A percentile compares a stretch with the other conserved stretches of the same genome.
phyloP scores from a whole-genome alignment of 2,113 vertebrate species.

The Mionectes macconnelli region DNA sequence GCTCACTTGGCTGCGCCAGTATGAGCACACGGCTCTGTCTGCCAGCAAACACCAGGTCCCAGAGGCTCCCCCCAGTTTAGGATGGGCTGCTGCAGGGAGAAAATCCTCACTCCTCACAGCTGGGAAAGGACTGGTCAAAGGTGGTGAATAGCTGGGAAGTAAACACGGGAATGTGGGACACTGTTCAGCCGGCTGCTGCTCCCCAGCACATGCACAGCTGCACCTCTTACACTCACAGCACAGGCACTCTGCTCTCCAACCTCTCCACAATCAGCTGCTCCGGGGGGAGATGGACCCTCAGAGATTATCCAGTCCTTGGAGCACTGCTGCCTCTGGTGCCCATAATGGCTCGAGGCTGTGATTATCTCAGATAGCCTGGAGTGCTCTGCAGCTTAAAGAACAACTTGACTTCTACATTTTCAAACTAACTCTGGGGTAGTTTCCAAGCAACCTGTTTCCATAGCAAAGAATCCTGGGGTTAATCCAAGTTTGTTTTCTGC shows the following conservation, averaged over 20 bases:
- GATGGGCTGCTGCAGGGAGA: neutral
- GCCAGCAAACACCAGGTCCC: neutral
- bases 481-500: constrained; percentile 58
- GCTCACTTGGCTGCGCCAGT: rapidly evolving
- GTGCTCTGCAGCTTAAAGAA: constrained; percentile 61
- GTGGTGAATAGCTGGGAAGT: neutral
- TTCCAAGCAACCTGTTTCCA: constrained; percentile 82
- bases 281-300: neutral
- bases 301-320: constrained; percentile 21
- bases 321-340: constrained; percentile 37
- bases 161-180: neutral
- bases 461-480: constrained; percentile 77
- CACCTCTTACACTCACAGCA: neutral
- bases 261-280: neutral
- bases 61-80: neutral
- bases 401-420: constrained; percentile 73
- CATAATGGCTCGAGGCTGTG: neutral
- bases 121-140: neutral
- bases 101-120: neutral
- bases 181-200: neutral
- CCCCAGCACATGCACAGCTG: neutral
- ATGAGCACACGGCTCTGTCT: neutral
- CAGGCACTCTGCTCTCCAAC: neutral
- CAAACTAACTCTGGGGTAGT: constrained; percentile 70
- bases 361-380: constrained; percentile 57